phyloP scores from a whole-genome alignment of 2,113 vertebrate genomes.

The Hypanus sabinus region DNA sequence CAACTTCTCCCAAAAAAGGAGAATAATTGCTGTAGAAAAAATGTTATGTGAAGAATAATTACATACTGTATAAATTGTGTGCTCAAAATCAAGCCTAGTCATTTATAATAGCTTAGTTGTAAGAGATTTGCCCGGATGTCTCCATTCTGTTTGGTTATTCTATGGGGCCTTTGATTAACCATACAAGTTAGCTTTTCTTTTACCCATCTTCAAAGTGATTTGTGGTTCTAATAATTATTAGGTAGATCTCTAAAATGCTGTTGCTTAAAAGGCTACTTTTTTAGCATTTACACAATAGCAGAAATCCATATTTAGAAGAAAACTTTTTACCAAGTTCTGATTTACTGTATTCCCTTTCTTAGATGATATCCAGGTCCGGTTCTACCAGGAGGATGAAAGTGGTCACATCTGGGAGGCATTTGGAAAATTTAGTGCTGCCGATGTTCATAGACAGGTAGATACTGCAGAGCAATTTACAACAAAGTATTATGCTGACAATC shows the following conservation, averaged over 20 bases:
- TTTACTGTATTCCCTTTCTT: neutral
- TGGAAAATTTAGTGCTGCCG: conserved; percentile 40
- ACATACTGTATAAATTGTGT: too few relatives aligned
- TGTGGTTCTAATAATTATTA: neutral
- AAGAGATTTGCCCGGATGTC: too few relatives aligned
- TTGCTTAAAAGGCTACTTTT: neutral
- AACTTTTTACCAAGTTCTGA: neutral
- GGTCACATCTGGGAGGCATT: conserved; percentile 38
- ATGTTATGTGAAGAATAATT: too few relatives aligned
- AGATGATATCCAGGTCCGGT: conserved; percentile 41
- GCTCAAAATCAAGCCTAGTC: too few relatives aligned
- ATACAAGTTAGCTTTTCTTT: neutral
- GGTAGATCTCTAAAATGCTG: neutral
- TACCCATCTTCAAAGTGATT: neutral
- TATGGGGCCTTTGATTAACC: neutral
- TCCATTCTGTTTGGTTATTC: too few relatives aligned
- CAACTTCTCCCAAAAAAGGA: too few relatives aligned
- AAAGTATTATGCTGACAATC: neutral
- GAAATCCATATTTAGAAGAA: neutral
- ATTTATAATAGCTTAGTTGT: too few relatives aligned
- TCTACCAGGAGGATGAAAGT: conserved; percentile 39
- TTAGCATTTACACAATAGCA: neutral
- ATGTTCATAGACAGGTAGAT: conserved; percentile 41
- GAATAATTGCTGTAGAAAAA: too few relatives aligned
- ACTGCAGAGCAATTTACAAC: neutral